Conservation (phyloP, 2,888 invertebrate genomes). For the Volucella inflata region DNA sequence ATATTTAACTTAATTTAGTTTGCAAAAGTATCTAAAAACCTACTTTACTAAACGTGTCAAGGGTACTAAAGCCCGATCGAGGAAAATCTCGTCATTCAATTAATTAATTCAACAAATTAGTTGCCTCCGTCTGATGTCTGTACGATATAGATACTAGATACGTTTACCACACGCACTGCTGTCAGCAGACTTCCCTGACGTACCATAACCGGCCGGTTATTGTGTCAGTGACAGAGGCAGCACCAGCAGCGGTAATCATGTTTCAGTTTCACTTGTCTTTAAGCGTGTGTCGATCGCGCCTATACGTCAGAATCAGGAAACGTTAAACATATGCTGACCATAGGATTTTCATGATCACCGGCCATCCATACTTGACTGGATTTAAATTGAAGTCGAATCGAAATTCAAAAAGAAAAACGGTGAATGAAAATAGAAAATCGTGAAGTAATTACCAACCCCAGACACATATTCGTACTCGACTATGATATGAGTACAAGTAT, state of each 20-base stretch:
- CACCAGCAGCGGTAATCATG: neutral
- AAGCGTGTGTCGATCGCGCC: slow-evolving; percentile 1
- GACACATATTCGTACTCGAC: neutral
- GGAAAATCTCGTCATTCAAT: slow-evolving; percentile 41
- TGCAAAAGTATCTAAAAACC: slow-evolving; percentile 35
- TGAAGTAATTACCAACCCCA: slow-evolving; percentile 31
- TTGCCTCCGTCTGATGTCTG: slow-evolving; percentile 15
- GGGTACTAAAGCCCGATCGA: slow-evolving; percentile 22
- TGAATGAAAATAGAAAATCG: slow-evolving; percentile 61
- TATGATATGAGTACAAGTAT: too few relatives aligned
- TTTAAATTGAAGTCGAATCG: too few relatives aligned
- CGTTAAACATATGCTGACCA: neutral
- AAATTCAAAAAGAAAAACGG: slow-evolving; percentile 1
- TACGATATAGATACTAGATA: neutral
- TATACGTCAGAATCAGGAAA: slow-evolving; percentile 37
- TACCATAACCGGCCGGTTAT: neutral
- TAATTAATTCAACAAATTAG: slow-evolving; percentile 56
- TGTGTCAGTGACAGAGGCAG: neutral
- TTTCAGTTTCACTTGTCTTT: slow-evolving; percentile 34
- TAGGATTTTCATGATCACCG: slow-evolving; percentile 20
- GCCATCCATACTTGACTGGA: too few relatives aligned
- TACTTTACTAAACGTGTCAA: slow-evolving; percentile 49
- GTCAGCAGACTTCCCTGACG: slow-evolving; percentile 19
- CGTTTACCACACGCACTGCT: neutral
- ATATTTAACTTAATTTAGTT: neutral